Conservation (phyloP, 2,113 vertebrate genomes). For the Setophaga kirtlandii region DNA sequence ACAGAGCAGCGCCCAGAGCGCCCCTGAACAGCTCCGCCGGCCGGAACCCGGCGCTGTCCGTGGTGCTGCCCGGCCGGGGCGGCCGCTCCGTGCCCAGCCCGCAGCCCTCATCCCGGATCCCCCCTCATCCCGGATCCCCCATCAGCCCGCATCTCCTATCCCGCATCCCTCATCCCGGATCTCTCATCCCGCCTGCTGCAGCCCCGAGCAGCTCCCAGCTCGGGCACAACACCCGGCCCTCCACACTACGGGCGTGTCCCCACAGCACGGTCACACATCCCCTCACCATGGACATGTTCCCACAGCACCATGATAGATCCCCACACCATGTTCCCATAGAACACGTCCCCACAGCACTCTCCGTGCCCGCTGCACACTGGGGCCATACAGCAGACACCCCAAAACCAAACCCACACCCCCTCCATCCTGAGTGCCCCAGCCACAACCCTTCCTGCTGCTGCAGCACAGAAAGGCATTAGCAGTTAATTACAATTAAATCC, state of each 20-base stretch:
- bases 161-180: too few relatives aligned
- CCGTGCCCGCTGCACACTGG: fast-evolving
- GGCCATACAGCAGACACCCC: fast-evolving
- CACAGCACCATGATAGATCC: too few relatives aligned
- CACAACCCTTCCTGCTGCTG: fast-evolving
- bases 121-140: too few relatives aligned
- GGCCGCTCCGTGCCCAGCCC: background rate
- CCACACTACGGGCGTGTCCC: fast-evolving
- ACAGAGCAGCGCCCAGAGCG: background rate
- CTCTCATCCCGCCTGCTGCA: too few relatives aligned
- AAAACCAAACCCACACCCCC: background rate
- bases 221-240: fast-evolving
- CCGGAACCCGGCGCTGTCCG: background rate
- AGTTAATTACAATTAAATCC: background rate
- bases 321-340: too few relatives aligned
- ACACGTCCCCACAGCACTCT: fast-evolving
- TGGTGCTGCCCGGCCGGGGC: background rate
- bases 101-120: too few relatives aligned
- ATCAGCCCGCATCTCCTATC: too few relatives aligned
- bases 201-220: background rate
- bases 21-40: background rate
- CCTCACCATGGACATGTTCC: too few relatives aligned
- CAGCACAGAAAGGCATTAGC: background rate
- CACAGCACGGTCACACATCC: too few relatives aligned
- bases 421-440: fast-evolving